Evolutionary conservation across 2,888 invertebrate species (phyloP).

Genomic region (Teinopalpus imperialis): DNA sequence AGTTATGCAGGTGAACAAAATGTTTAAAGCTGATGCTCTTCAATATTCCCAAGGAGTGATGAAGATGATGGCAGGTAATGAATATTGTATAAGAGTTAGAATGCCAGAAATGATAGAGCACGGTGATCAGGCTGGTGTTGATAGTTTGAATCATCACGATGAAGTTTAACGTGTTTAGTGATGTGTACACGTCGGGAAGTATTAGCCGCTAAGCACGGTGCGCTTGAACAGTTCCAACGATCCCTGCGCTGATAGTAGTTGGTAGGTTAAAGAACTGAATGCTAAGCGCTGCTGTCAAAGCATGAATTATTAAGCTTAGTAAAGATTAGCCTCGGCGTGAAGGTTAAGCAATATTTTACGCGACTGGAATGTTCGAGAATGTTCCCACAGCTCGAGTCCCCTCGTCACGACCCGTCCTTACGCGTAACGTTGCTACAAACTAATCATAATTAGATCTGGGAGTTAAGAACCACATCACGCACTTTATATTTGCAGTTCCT

Average conservation of each 20-base stretch:
- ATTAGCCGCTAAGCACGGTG: too few relatives aligned
- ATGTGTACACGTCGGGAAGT: too few relatives aligned
- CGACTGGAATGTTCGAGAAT: slow-evolving; percentile 9
- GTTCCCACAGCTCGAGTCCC: background rate
- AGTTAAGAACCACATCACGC: slow-evolving; percentile 5
- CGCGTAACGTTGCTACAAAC: background rate
- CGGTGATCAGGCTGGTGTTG: background rate
- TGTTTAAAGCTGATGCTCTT: background rate
- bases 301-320: slow-evolving; percentile 9
- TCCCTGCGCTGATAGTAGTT: background rate
- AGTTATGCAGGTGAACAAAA: slow-evolving; percentile 29
- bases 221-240: background rate
- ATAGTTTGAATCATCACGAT: too few relatives aligned
- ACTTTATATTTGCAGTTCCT: background rate
- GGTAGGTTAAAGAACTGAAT: background rate
- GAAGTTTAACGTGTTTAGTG: too few relatives aligned
- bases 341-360: slow-evolving; percentile 19
- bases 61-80: slow-evolving; percentile 17
- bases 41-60: slow-evolving; percentile 1
- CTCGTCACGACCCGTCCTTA: slow-evolving; percentile 11
- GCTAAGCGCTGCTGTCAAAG: slow-evolving; percentile 4
- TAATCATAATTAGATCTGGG: background rate
- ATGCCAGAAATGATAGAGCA: background rate
- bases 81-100: background rate
- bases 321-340: slow-evolving; percentile 15